phyloP scores from a whole-genome alignment of 2,113 vertebrate genomes.

The Pseudolaguvia tuberculata region DNA sequence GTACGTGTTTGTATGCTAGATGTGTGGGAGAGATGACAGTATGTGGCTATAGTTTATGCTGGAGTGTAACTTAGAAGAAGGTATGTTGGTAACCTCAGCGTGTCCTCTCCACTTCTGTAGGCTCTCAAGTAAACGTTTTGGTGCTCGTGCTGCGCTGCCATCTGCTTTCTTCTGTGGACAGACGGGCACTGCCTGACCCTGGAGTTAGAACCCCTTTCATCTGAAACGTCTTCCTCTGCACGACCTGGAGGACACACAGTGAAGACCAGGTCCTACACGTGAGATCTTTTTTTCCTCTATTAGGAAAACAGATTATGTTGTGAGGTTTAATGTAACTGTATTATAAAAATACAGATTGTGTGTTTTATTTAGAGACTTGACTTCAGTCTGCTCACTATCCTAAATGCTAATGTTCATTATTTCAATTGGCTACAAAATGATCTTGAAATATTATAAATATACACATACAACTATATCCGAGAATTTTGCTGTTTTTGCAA shows the following conservation, averaged over 20 bases:
- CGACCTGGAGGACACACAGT: background rate
- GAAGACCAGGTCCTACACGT: background rate
- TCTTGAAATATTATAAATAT: too few species aligned
- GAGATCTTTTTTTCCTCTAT: background rate
- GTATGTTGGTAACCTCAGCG: slow-evolving; percentile 19
- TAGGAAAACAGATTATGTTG: background rate
- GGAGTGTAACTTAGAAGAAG: background rate
- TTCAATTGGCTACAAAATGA: too few species aligned
- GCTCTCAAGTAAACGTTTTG: slow-evolving; percentile 36
- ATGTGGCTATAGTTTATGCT: background rate
- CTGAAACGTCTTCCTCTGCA: background rate
- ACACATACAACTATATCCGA: too few species aligned
- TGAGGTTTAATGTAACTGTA: too few species aligned
- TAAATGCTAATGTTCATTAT: too few species aligned
- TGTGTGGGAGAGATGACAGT: background rate
- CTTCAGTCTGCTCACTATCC: too few species aligned
- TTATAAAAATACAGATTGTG: too few species aligned
- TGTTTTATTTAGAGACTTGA: too few species aligned
- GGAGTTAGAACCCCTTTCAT: slow-evolving; percentile 6
- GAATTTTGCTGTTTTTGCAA: too few species aligned
- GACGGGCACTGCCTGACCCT: slow-evolving; percentile 14
- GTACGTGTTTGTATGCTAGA: background rate
- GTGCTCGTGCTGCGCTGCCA: slow-evolving; percentile 37
- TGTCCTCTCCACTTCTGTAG: slow-evolving; percentile 16
- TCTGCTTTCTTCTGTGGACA: slow-evolving; percentile 42